A percentile compares a stretch with the other conserved stretches of the same genome.
These are phyloP conservation scores for Philereme transversata DNA, from an alignment of 2,888 invertebrate species.

Conservation along the genomic window DNA sequence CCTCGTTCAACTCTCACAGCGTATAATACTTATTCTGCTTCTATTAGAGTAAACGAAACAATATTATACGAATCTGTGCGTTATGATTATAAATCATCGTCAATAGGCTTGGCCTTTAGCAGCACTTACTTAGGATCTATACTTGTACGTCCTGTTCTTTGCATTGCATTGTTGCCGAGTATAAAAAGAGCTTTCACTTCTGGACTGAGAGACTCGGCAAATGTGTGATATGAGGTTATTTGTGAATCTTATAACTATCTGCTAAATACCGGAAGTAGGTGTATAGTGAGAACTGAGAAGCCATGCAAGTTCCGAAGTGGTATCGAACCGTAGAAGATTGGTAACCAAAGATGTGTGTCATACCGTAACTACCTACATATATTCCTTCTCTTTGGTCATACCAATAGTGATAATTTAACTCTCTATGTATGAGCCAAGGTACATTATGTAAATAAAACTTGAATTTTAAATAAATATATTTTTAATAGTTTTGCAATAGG, in stretches of 20 bases:
- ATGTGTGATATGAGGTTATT: constrained; percentile 38
- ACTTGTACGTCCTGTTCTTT: constrained; percentile 49
- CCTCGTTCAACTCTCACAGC: constrained; percentile 65
- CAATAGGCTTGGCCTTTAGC: constrained; percentile 58
- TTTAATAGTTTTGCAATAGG: not conserved
- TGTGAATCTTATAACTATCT: not conserved
- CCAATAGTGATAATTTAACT: too few relatives aligned
- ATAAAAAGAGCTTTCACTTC: constrained; percentile 59
- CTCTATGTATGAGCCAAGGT: too few relatives aligned
- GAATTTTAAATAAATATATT: not conserved
- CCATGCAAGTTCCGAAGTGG: not conserved
- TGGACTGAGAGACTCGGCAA: constrained; percentile 48
- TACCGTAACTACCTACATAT: not conserved
- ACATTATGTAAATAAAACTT: not conserved
- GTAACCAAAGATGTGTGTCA: constrained; percentile 7
- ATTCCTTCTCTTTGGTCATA: not conserved
- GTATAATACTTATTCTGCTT: constrained; percentile 59
- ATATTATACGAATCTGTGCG: constrained; percentile 46
- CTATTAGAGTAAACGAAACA: constrained; percentile 49
- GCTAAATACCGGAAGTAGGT: not conserved
- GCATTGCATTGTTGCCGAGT: constrained; percentile 51
- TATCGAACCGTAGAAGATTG: not conserved
- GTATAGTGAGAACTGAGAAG: not conserved
- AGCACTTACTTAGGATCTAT: constrained; percentile 58
- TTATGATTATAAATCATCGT: constrained; percentile 46